Base-by-base conservation (phyloP, 2,888 invertebrate genomes). In the Napeogenes inachia region DNA sequence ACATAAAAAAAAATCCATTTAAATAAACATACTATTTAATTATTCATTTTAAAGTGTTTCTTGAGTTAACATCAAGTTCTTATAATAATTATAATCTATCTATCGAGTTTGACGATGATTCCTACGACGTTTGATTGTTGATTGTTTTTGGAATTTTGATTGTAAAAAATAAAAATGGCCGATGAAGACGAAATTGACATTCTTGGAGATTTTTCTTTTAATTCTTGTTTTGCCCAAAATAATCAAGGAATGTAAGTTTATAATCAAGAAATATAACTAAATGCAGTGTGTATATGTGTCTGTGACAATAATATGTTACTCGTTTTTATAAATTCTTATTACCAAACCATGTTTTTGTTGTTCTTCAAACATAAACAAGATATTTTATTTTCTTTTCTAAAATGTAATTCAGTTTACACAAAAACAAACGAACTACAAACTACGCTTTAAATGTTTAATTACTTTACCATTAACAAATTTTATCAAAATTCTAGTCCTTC, bases 111-210 rank as follows among this genome's bases (percentile, higher is more conserved):
- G 10, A 30, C 30, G 4, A 3, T 30, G 4, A 30, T 47, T 21
- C 21, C 21, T 21, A 21, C 21, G 21, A 21, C 21, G 21, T 21
- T 21, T 21, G 5, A 8, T 6, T 50, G 5, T 10, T 6, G 8
- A 10, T 42, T 42, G 42, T 6, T 42, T 3, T 10, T 42, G 5
- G 42, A 2, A 35, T 35, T 35, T 42, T 3, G 12, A 42, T 42
- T 42, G 42, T 42, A 10, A 12, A 10, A 10, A 2, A 60, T 47
- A 56, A 70, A 72, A 71, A 94, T 94, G 93, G 93, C 93, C 73
- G 94, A 94, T 70, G 94, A 94, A 60, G 94, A 94, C 71, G 94
- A 94, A 86, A 92, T 94, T 77, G 94, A 95, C 85, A 88, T 94
- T 77, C 87, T 94, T 72, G 94, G 94, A 68, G 94, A 94, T 87